These are phyloP conservation scores for Tapirus indicus DNA, from an alignment of 2,797 vertebrate species.

Conservation along the genomic window DNA sequence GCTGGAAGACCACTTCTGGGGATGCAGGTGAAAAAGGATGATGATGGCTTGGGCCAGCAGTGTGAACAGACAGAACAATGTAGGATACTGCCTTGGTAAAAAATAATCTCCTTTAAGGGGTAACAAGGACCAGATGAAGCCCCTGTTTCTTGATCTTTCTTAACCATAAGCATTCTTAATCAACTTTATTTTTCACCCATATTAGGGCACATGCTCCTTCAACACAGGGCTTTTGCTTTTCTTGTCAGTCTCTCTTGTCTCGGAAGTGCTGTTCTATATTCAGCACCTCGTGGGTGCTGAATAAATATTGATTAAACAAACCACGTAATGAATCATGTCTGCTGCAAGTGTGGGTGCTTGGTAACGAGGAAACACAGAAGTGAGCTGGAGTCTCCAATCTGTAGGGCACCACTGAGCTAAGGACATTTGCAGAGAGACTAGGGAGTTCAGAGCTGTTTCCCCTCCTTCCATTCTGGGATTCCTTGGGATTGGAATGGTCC, in stretches of 20 bases:
- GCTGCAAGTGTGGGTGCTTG: constrained; percentile 33
- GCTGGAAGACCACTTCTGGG: neutral
- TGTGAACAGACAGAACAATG: neutral
- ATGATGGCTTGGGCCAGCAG: neutral
- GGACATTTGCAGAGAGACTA: accelerated
- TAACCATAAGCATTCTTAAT: neutral
- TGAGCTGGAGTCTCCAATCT: neutral
- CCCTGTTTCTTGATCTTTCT: neutral
- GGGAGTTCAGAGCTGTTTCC: too few species aligned
- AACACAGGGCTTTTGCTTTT: constrained; percentile 15
- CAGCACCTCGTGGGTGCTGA: constrained; percentile 54
- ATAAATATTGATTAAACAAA: constrained; percentile 82
- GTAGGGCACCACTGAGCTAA: neutral
- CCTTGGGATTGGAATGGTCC: neutral
- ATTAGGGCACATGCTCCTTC: neutral
- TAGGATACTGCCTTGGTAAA: neutral
- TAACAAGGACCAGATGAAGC: neutral
- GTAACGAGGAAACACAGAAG: neutral
- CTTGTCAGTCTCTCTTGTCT: constrained; percentile 42
- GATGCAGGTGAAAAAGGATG: neutral
- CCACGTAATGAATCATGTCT: constrained; percentile 61
- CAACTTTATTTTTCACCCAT: neutral
- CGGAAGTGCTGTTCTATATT: constrained; percentile 72
- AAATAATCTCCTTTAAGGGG: neutral
- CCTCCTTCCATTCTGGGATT: neutral